These are phyloP conservation scores for Leptocoma aspasia DNA, from an alignment of 2,113 vertebrate genomes.

Conservation along the genomic window DNA sequence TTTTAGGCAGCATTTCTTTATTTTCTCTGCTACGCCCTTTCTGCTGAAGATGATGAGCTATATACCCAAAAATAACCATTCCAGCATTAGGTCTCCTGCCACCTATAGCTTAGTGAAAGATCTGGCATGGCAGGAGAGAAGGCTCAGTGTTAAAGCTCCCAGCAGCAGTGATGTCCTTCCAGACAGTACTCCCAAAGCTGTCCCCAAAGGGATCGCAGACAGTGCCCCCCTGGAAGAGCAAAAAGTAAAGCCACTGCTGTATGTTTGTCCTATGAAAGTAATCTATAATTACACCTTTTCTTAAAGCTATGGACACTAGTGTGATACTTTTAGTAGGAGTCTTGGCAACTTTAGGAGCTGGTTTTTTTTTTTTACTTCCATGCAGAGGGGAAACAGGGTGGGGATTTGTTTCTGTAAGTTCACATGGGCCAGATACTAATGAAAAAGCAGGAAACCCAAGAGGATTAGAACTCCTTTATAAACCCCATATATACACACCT, in stretches of 20 bases:
- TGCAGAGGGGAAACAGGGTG: neutral
- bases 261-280: neutral
- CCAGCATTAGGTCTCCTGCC: neutral
- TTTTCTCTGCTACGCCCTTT: neutral
- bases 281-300: neutral
- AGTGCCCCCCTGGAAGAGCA: constrained; percentile 51
- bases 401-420: neutral
- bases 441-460: neutral
- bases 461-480: neutral
- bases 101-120: constrained; percentile 5
- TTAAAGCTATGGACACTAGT: neutral
- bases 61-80: neutral
- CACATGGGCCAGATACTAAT: neutral
- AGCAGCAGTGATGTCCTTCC: neutral
- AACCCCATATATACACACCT: neutral
- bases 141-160: constrained; percentile 14
- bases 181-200: neutral
- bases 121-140: constrained; percentile 47
- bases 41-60: constrained; percentile 11
- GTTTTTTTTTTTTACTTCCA: neutral
- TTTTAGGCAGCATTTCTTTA: neutral
- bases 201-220: neutral
- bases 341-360: neutral
- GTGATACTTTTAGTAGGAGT: neutral
- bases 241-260: constrained; percentile 60